Base-by-base conservation (phyloP, 2,888 invertebrate species). In the Lasioglossum lativentre region DNA sequence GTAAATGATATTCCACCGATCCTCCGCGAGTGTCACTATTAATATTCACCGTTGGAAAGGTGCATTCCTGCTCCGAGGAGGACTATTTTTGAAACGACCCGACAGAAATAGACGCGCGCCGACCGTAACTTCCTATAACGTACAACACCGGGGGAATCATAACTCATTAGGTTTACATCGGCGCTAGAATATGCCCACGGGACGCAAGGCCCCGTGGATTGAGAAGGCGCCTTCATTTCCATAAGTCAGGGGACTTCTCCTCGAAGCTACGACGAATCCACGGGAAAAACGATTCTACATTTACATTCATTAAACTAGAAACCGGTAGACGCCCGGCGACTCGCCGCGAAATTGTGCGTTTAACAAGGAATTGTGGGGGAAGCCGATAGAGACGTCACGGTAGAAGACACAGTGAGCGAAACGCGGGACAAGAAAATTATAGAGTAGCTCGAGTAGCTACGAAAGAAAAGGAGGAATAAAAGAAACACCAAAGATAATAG, bases 171-270 rank as follows among this genome's bases (percentile, higher is more conserved):
- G 6, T 42, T 76, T 76, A 76, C 66, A 66, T 34, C 45, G 45
- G 66, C 52, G 23, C 66, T n/a, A 45, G 76, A 14, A 45, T 63
- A 63, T 45, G 30, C 40, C 76, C 76, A 45, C 45, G 66, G 63
- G 75, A 63, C 38, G 63, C 42, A 34, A 10, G 59, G 30, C 63
- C 63, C 34, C n/a, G 63, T 66, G 76, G 66, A 76, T 76, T 76
- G 45, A 76, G 76, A 45, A 66, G 75, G 10, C 63, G 63, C 30
- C 77, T 27, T 79, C 42, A 42, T 74, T 70, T 82, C 56, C 79
- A 79, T 79, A 79, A 82, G 47, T 83, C 68, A 42, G 68, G 68
- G 12, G 23, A 40, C 68, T 63, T 59, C 45, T 45, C 40, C 38
- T 10, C 66, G 38, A n/a, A 76, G 47, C 76, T 0, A 19, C 47